These are phyloP conservation scores for Cylas formicarius DNA, from an alignment of 1,140 invertebrate genomes.

Conservation along the genomic window DNA sequence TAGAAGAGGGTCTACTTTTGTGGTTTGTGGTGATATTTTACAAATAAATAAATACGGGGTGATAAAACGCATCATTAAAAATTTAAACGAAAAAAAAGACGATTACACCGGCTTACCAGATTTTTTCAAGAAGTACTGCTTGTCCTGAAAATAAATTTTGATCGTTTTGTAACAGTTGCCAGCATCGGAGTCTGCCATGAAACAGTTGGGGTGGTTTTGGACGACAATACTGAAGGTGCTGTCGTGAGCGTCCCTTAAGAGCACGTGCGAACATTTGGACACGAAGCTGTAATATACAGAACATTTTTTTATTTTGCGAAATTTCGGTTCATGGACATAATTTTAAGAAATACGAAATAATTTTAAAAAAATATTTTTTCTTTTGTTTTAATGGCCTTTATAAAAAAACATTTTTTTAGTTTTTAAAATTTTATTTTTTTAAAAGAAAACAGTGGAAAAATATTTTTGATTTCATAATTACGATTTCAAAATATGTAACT, in stretches of 20 bases:
- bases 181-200: constrained; percentile 24
- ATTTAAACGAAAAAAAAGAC: no score
- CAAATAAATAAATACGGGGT: no score
- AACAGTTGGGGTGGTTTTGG: constrained; percentile 47
- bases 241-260: constrained; percentile 57
- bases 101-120: constrained; percentile 39
- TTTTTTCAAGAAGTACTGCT: constrained; percentile 54
- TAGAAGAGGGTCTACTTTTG: no score
- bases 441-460: no score
- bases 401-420: neutral
- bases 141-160: constrained; percentile 60
- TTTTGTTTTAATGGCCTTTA: no score
- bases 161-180: constrained; percentile 51
- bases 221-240: constrained; percentile 59
- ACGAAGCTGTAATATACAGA: constrained; percentile 48
- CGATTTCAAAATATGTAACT: no score
- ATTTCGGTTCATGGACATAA: neutral
- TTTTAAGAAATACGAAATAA: no score
- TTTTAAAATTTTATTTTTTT: neutral
- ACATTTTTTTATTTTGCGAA: neutral
- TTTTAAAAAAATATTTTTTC: no score
- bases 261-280: constrained; percentile 55
- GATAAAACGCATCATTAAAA: no score
- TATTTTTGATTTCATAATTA: no score
- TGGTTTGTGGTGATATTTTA: no score